Evolutionary conservation across 2,797 vertebrate genomes (phyloP).

Genomic region (Octomys mimax): DNA sequence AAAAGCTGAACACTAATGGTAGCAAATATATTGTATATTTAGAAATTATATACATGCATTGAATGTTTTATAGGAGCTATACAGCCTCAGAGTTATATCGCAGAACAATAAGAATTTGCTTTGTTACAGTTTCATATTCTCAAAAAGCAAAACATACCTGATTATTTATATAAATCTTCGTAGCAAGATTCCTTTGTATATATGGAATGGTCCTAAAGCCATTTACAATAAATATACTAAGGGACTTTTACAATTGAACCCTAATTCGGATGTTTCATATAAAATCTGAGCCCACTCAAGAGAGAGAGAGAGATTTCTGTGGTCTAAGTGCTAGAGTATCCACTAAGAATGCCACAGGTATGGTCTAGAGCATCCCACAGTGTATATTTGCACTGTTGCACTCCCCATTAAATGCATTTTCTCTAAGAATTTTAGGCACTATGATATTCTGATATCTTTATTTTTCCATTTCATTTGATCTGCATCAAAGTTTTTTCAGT

Average conservation of each 20-base stretch:
- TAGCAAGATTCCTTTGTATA: background rate
- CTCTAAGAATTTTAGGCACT: background rate
- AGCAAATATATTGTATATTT: background rate
- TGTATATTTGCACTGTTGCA: background rate
- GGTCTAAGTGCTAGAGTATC: background rate
- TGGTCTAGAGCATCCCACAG: background rate
- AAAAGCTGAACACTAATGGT: background rate
- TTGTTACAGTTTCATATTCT: slow-evolving; percentile 5
- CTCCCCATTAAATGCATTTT: background rate
- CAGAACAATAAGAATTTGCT: slow-evolving; percentile 5
- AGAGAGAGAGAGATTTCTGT: background rate
- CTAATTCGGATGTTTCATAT: background rate
- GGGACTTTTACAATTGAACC: background rate
- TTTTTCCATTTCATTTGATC: background rate
- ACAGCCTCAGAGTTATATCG: background rate
- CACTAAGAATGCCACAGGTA: background rate
- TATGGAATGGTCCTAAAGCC: background rate
- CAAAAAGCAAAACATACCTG: slow-evolving; percentile 20
- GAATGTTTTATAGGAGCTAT: slow-evolving; percentile 11
- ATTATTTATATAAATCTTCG: background rate
- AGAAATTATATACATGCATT: background rate
- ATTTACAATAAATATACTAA: slow-evolving; percentile 15
- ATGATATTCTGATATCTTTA: background rate
- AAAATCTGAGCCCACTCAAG: background rate
- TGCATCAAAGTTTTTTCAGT: background rate